Conservation (phyloP, 1,140 invertebrate genomes). For the Drosophila pachea region DNA sequence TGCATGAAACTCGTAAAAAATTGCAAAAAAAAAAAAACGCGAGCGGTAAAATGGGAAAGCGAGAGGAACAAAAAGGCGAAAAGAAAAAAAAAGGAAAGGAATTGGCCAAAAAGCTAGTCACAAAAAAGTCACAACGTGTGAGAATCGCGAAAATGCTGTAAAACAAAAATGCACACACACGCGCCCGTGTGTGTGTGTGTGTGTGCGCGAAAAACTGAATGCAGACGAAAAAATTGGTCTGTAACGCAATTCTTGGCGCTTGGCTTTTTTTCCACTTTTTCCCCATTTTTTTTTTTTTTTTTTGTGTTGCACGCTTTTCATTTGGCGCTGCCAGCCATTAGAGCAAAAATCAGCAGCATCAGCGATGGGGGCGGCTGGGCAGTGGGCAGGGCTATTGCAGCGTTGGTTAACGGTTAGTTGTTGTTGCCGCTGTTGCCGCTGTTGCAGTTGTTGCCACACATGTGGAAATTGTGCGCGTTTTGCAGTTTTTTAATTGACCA, state of each 20-base stretch:
- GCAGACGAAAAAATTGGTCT: slow-evolving; percentile 56
- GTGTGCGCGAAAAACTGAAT: slow-evolving; percentile 19
- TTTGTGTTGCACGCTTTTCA: slow-evolving; percentile 57
- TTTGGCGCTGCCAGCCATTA: slow-evolving; percentile 74
- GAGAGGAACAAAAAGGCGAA: slow-evolving; percentile 16
- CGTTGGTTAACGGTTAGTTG: slow-evolving; percentile 25
- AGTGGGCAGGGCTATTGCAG: not conserved
- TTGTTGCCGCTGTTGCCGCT: slow-evolving; percentile 11
- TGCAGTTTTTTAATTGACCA: slow-evolving; percentile 78
- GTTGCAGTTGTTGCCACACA: slow-evolving; percentile 62
- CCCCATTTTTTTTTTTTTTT: slow-evolving; percentile 9
- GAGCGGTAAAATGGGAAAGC: not conserved
- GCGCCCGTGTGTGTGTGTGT: not conserved
- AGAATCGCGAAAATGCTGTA: slow-evolving; percentile 46
- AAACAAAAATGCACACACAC: slow-evolving; percentile 34
- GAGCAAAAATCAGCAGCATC: slow-evolving; percentile 72
- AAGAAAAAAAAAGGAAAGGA: slow-evolving; percentile 30
- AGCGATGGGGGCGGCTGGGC: slow-evolving; percentile 5
- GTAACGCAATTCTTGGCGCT: slow-evolving; percentile 52
- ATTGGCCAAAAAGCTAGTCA: slow-evolving; percentile 63
- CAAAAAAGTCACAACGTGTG: slow-evolving; percentile 52
- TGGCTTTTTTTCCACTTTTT: not conserved
- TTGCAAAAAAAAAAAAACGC: slow-evolving; percentile 31
- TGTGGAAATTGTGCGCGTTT: slow-evolving; percentile 77
- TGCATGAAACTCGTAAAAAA: slow-evolving; percentile 59